phyloP scores from a whole-genome alignment of 1,140 invertebrate species.

The Orussus abietinus region DNA sequence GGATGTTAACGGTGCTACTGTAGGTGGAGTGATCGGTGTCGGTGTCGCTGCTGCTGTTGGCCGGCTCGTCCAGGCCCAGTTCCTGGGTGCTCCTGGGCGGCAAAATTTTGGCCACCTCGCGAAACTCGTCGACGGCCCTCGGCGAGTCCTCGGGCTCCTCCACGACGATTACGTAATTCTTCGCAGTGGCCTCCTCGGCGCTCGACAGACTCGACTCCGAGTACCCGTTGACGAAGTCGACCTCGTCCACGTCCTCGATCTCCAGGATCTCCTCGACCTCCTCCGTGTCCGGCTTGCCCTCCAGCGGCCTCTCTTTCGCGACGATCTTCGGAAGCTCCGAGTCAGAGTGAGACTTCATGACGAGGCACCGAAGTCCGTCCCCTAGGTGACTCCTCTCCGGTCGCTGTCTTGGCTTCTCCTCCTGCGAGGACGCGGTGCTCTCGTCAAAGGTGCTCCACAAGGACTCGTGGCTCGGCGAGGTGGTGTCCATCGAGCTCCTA shows the following conservation, averaged over 20 bases:
- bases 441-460: slow-evolving; percentile 46
- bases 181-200: background rate
- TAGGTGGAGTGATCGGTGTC: slow-evolving; percentile 48
- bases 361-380: too few species aligned
- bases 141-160: slow-evolving; percentile 1
- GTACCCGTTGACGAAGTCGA: slow-evolving; percentile 16
- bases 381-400: too few species aligned
- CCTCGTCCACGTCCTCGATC: slow-evolving; percentile 13
- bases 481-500: slow-evolving; percentile 36
- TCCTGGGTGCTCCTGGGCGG: slow-evolving; percentile 8
- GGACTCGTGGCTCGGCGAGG: slow-evolving; percentile 42
- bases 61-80: slow-evolving; percentile 12
- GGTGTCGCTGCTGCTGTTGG: slow-evolving; percentile 32
- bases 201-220: background rate
- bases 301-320: slow-evolving; percentile 11
- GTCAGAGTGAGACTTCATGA: slow-evolving; percentile 43
- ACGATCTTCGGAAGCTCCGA: slow-evolving; percentile 24
- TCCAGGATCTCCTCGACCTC: too few species aligned
- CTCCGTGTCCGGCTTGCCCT: background rate
- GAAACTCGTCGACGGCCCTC: too few species aligned
- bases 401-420: slow-evolving; percentile 33
- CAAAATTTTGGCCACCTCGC: slow-evolving; percentile 1
- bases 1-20: slow-evolving; percentile 24
- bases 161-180: background rate
- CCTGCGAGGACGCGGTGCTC: slow-evolving; percentile 37